phyloP scores from a whole-genome alignment of 1,140 invertebrate species.

The Nephotettix cincticeps region DNA sequence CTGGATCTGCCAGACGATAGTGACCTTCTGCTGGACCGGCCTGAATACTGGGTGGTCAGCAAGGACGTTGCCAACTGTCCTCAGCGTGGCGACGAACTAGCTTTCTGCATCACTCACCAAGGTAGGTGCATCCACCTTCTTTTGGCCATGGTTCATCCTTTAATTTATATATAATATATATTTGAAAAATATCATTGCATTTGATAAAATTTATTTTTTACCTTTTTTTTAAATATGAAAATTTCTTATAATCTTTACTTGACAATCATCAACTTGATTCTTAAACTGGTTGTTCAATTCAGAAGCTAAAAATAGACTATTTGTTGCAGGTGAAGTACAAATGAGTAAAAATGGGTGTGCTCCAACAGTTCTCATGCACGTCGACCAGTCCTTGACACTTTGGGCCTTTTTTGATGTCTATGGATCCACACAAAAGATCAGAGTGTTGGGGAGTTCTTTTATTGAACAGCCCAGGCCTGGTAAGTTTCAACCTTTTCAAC shows the following conservation, averaged over 20 bases:
- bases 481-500: too few species aligned
- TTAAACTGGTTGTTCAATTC: neutral
- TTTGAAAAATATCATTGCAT: too few species aligned
- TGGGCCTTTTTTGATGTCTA: constrained; percentile 98
- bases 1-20: constrained; percentile 89
- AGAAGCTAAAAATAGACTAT: neutral
- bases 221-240: too few species aligned
- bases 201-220: too few species aligned
- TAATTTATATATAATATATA: too few species aligned
- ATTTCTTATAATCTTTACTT: too few species aligned
- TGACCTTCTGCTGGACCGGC: constrained; percentile 88
- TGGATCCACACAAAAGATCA: constrained; percentile 86
- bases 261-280: neutral
- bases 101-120: constrained; percentile 78
- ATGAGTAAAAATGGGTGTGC: constrained; percentile 85
- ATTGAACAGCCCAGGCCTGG: constrained; percentile 38
- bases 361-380: constrained; percentile 86
- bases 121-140: too few species aligned
- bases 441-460: constrained; percentile 57
- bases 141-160: too few species aligned
- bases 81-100: constrained; percentile 84
- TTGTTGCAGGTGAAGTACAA: constrained; percentile 72
- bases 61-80: constrained; percentile 86
- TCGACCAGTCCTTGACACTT: constrained; percentile 83
- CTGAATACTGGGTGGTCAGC: constrained; percentile 96